Base-by-base conservation (phyloP, 2,888 invertebrate genomes). In the Eupithecia insigniata region DNA sequence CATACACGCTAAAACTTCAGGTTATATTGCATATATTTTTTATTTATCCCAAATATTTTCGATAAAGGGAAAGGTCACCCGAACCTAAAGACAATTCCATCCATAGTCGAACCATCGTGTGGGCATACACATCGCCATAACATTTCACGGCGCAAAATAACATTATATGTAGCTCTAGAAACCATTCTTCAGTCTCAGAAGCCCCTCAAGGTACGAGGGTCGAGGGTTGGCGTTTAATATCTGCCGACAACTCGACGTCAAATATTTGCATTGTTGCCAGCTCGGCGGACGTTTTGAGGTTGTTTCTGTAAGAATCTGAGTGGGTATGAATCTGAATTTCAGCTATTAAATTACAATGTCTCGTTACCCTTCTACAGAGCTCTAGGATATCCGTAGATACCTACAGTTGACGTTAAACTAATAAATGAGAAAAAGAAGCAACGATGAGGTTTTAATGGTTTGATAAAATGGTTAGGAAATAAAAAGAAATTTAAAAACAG, bases 151-250 rank as follows among this genome's bases (percentile, higher is more conserved):
- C 66, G 66, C 69, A 74, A 69, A 71, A 74, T 74, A 69, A 69
- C 62, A 55, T n/a, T n/a, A n/a, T n/a, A n/a, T 69, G 43, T 68
- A 58, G 58, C 34, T 55, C 64, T 75, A 80, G 80, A 81, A 83
- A 78, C 84, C 85, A 82, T 87, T 82, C 81, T 82, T 83, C 77
- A n/a, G n/a, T n/a, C n/a, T n/a, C n/a, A 78, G 89, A 90, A 90
- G 82, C 89, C 91, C 84, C 80, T 84, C 81, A 87, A 87, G 79
- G 82, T 80, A 79, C 74, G 73, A 76, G 76, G 83, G 82, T 82
- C 79, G 76, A 73, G 76, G 75, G 79, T 61, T 72, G 73, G 61
- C 73, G 67, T 73, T 73, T 74, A 74, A 79, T 78, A 78, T 79
- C 76, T 75, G 78, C 82, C 83, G 83, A 80, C 85, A 83, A 82